Conservation (phyloP, 2,797 vertebrate genomes). For the Micromesistius poutassou region DNA sequence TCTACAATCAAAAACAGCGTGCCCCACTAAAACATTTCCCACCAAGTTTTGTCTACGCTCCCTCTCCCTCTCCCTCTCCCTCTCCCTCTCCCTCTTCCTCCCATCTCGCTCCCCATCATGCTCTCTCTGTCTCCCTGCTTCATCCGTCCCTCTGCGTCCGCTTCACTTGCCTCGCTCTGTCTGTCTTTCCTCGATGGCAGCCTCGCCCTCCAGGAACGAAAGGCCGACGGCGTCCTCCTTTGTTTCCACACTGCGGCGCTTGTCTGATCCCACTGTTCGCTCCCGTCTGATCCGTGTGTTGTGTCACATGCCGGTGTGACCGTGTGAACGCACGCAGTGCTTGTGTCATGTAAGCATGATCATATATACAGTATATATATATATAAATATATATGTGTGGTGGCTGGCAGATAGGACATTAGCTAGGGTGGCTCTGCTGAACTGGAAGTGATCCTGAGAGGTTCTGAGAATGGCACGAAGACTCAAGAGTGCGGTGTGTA, state of each 20-base stretch:
- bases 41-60: no score
- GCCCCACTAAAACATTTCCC: no score
- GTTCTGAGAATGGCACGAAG: constrained; percentile 20
- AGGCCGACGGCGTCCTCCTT: constrained; percentile 16
- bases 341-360: no score
- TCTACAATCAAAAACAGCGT: no score
- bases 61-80: not conserved
- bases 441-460: constrained; percentile 42
- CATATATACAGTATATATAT: no score
- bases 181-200: not conserved
- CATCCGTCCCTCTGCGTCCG: not conserved
- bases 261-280: constrained; percentile 16
- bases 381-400: not conserved
- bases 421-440: constrained; percentile 31
- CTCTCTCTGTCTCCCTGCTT: not conserved
- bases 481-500: not conserved
- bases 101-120: not conserved
- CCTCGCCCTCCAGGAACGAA: constrained; percentile 8
- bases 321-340: no score
- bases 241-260: constrained; percentile 9
- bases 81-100: not conserved
- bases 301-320: not conserved
- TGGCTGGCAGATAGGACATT: constrained; percentile 16
- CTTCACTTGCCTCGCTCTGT: constrained; percentile 11
- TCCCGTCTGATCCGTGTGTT: no score